Percentiles rank a stretch among this genome's conserved stretches.
Conservation (phyloP, 35 echinoderm and acorn worm species). For the Acanthaster planci region DNA sequence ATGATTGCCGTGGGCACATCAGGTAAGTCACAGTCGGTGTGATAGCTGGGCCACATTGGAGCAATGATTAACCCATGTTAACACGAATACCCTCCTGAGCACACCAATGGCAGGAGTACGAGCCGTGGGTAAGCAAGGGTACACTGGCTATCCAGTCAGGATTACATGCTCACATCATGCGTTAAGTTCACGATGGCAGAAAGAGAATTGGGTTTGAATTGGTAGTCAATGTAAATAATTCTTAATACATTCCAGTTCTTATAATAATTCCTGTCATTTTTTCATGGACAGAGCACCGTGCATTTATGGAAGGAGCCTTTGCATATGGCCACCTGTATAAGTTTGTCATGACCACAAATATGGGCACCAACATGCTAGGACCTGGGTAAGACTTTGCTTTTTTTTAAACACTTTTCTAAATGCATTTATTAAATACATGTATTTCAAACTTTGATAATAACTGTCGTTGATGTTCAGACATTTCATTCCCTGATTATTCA, state of each 20-base stretch:
- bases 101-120: not conserved
- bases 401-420: not conserved
- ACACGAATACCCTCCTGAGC: not conserved
- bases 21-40: conserved; percentile 6
- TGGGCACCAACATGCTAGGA: conserved; percentile 22
- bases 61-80: not conserved
- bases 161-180: no score
- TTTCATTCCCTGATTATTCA: not conserved
- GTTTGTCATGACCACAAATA: conserved; percentile 75
- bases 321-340: conserved; percentile 67
- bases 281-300: conserved; percentile 84
- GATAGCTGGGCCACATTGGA: not conserved
- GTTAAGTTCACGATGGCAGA: no score
- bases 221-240: no score
- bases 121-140: not conserved
- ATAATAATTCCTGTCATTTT: no score
- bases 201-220: no score
- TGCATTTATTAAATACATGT: not conserved
- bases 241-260: no score
- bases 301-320: conserved; percentile 91
- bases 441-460: not conserved
- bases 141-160: no score
- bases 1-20: conserved; percentile 43
- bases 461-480: not conserved
- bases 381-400: not conserved